Conservation (phyloP, 2,888 invertebrate genomes). For the Xylota sylvarum region DNA sequence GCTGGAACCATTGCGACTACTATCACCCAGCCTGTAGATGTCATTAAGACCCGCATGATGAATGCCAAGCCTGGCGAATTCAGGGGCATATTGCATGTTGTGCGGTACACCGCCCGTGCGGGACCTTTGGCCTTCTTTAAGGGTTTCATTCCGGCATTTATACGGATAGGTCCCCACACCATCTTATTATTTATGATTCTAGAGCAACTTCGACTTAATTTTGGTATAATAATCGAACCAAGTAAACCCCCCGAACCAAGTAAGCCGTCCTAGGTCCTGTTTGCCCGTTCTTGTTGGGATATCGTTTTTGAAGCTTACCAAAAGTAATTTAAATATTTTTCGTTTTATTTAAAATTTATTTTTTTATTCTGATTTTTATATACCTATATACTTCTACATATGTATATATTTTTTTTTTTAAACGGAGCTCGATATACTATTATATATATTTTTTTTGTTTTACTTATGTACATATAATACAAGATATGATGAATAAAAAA, state of each 20-base stretch:
- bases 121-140: constrained; percentile 98
- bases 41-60: constrained; percentile 98
- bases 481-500: too few species aligned
- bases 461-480: too few species aligned
- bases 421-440: too few species aligned
- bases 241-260: constrained; percentile 22
- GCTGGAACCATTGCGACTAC: constrained; percentile 88
- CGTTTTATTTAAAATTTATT: too few species aligned
- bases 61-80: constrained; percentile 98
- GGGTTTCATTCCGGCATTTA: constrained; percentile 98
- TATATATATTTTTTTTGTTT: too few species aligned
- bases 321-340: too few species aligned
- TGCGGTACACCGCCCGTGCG: constrained; percentile 93
- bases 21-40: constrained; percentile 98
- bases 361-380: too few species aligned
- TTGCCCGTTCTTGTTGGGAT: too few species aligned
- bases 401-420: too few species aligned
- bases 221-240: constrained; percentile 85
- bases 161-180: constrained; percentile 98
- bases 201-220: constrained; percentile 95
- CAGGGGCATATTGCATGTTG: constrained; percentile 89
- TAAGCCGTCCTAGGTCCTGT: too few species aligned
- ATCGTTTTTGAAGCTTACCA: too few species aligned
- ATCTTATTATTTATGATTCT: constrained; percentile 97
- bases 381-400: too few species aligned